These are phyloP conservation scores for Melanogrammus aeglefinus DNA, from an alignment of 2,797 vertebrate species.

Conservation along the genomic window DNA sequence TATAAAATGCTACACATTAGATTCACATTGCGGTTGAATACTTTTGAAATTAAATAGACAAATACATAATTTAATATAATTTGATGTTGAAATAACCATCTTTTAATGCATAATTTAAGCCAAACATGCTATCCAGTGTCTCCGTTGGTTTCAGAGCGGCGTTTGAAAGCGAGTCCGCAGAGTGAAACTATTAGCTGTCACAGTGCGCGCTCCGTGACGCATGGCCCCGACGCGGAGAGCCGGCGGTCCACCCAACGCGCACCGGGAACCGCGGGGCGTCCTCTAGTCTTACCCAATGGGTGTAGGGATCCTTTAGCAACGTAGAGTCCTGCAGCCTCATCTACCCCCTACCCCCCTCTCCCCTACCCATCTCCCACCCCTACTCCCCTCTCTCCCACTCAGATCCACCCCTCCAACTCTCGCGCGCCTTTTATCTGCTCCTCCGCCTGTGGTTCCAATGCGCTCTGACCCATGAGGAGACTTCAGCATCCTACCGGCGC, in stretches of 20 bases:
- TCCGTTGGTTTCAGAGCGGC: too few species aligned
- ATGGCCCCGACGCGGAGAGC: too few species aligned
- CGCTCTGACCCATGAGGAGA: conserved; percentile 64
- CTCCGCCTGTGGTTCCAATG: conserved; percentile 40
- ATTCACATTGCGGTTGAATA: too few species aligned
- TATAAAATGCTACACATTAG: too few species aligned
- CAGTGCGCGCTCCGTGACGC: too few species aligned
- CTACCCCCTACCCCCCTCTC: background rate
- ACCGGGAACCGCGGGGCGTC: conserved; percentile 64
- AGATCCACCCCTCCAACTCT: conserved; percentile 18
- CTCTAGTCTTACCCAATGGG: conserved; percentile 66
- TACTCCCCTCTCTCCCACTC: conserved; percentile 49
- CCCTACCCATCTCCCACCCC: conserved; percentile 22
- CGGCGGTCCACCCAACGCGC: conserved; percentile 42
- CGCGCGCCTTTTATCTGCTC: conserved; percentile 23
- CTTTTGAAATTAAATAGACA: conserved; percentile 9
- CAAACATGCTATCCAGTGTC: too few species aligned
- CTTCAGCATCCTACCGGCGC: conserved; percentile 53
- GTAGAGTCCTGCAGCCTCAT: conserved; percentile 53
- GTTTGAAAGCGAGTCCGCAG: too few species aligned
- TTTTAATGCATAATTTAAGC: background rate
- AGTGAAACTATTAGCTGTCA: too few species aligned
- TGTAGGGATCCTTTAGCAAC: conserved; percentile 54
- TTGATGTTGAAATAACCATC: background rate
- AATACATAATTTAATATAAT: background rate